These are phyloP conservation scores for Malachius bipustulatus DNA, from an alignment of 2,888 invertebrate genomes.

Conservation along the genomic window DNA sequence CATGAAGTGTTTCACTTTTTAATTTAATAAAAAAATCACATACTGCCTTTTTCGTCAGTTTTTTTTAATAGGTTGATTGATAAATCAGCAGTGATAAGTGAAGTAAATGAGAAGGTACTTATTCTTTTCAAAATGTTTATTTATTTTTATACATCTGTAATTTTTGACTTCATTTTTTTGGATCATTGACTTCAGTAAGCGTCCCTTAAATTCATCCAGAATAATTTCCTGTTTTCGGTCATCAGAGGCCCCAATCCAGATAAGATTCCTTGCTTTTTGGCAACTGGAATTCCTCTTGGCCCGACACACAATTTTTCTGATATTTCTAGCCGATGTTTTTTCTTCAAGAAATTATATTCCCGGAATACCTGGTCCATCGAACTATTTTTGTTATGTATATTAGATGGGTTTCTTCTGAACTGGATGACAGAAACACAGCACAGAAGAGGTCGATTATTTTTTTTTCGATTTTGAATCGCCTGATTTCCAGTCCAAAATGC, in stretches of 20 bases:
- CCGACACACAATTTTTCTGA: neutral
- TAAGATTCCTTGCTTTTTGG: slow-evolving; percentile 1
- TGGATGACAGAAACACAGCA: slow-evolving; percentile 3
- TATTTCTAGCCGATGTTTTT: neutral
- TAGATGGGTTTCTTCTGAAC: slow-evolving; percentile 4
- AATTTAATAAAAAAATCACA: too few relatives aligned
- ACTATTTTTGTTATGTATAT: slow-evolving; percentile 1
- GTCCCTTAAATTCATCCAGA: too few relatives aligned
- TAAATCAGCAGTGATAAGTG: too few relatives aligned
- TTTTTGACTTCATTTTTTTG: too few relatives aligned
- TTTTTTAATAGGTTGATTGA: too few relatives aligned
- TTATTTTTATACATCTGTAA: too few relatives aligned
- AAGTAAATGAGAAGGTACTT: too few relatives aligned
- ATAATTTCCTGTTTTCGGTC: too few relatives aligned
- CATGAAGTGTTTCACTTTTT: too few relatives aligned
- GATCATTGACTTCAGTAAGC: too few relatives aligned
- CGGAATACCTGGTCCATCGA: neutral
- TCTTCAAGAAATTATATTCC: slow-evolving; percentile 6
- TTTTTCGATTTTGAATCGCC: slow-evolving; percentile 8
- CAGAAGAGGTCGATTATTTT: slow-evolving; percentile 7
- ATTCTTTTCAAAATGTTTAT: too few relatives aligned
- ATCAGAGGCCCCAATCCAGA: slow-evolving; percentile 7
- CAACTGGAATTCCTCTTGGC: slow-evolving; percentile 6
- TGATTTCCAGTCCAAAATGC: slow-evolving; percentile 6
- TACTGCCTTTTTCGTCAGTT: too few relatives aligned